Evolutionary conservation across 2,888 invertebrate genomes (phyloP).

Genomic region (Noctua fimbriata): DNA sequence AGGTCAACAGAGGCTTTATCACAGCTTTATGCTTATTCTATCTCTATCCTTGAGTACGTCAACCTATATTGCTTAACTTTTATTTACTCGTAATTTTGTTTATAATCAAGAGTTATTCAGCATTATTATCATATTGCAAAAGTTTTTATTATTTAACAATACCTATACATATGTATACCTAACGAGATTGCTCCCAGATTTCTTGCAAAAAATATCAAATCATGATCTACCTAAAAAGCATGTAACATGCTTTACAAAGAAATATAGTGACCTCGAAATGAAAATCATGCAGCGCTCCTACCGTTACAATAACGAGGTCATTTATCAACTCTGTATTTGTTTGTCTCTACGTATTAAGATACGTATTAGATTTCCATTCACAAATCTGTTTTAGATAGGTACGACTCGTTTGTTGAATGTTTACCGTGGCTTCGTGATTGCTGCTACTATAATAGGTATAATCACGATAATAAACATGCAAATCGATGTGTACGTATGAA

Average conservation of each 20-base stretch:
- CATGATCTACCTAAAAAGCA: constrained; percentile 80
- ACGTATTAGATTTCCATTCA: constrained; percentile 66
- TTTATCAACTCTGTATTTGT: constrained; percentile 88
- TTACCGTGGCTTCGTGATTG: constrained; percentile 61
- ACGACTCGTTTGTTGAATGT: constrained; percentile 48
- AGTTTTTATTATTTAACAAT: constrained; percentile 30
- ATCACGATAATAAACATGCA: constrained; percentile 66
- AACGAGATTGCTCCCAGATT: constrained; percentile 37
- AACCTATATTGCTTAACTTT: constrained; percentile 70
- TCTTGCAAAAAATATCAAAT: constrained; percentile 75
- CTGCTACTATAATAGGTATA: constrained; percentile 61
- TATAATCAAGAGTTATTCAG: constrained; percentile 77
- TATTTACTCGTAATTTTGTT: constrained; percentile 65
- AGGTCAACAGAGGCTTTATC: constrained; percentile 74
- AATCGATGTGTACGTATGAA: constrained; percentile 65
- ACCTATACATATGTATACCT: neutral
- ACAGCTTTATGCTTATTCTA: constrained; percentile 73
- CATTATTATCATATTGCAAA: constrained; percentile 47
- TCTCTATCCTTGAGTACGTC: constrained; percentile 76
- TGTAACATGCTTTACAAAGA: constrained; percentile 85
- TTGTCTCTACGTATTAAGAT: constrained; percentile 83
- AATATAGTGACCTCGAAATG: constrained; percentile 87
- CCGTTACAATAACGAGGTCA: constrained; percentile 90
- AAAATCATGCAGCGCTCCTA: constrained; percentile 87
- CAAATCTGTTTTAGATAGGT: constrained; percentile 67